These are phyloP conservation scores for Ploceus nigricollis DNA, from an alignment of 2,113 vertebrate genomes.

Conservation along the genomic window DNA sequence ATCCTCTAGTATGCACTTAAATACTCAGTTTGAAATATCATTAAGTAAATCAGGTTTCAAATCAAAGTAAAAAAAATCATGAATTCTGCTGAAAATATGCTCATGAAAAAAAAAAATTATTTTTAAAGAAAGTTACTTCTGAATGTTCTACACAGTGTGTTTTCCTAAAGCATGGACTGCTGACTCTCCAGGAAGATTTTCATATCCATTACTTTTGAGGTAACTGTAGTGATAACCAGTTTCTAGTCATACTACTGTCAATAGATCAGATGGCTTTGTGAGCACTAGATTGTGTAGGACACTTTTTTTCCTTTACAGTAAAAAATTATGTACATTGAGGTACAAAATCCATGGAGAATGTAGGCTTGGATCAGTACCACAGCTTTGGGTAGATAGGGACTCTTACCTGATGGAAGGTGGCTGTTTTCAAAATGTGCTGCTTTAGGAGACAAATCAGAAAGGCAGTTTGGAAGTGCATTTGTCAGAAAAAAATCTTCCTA, in stretches of 20 bases:
- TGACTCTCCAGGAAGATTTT: not conserved
- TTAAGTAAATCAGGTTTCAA: not conserved
- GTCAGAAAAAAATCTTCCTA: not conserved
- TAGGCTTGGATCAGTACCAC: not conserved
- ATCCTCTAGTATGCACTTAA: not conserved
- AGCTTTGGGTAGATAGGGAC: not conserved
- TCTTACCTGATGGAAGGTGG: not conserved
- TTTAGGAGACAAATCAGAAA: not conserved
- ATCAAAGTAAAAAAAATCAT: not conserved
- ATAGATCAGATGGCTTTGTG: not conserved
- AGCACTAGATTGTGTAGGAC: not conserved
- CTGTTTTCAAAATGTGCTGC: not conserved
- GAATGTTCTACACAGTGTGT: not conserved
- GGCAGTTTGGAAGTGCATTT: not conserved
- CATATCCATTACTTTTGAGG: not conserved
- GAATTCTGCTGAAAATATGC: not conserved
- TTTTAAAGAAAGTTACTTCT: not conserved
- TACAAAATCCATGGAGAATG: not conserved
- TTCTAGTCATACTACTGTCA: not conserved
- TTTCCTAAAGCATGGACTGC: not conserved
- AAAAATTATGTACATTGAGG: not conserved
- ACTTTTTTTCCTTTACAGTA: not conserved
- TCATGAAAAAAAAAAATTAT: accelerated
- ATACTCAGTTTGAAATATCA: not conserved
- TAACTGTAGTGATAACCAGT: not conserved